Conservation (phyloP, 2,113 vertebrate genomes). For the Morphnarchus princeps region DNA sequence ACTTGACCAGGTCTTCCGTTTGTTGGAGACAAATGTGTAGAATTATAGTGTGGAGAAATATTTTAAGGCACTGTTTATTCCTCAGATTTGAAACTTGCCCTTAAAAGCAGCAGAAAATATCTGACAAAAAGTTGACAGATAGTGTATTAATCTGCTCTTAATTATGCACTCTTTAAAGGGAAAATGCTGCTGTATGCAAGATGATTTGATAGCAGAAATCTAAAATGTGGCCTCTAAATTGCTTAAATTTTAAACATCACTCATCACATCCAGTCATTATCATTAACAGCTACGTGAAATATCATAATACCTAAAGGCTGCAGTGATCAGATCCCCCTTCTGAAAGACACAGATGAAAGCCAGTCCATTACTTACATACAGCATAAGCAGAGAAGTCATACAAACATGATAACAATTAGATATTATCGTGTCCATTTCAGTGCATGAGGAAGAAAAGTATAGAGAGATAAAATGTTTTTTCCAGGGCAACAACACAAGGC, state of each 20-base stretch:
- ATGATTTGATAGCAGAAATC: neutral
- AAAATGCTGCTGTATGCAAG: neutral
- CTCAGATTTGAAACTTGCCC: neutral
- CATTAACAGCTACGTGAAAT: neutral
- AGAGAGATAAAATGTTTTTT: neutral
- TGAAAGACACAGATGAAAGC: neutral
- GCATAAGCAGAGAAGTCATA: neutral
- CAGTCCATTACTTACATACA: neutral
- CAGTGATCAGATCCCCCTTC: neutral
- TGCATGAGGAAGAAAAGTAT: neutral
- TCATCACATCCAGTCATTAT: neutral
- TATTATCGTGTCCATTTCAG: neutral
- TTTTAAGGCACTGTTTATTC: neutral
- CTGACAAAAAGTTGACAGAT: neutral
- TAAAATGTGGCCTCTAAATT: slow-evolving; percentile 5
- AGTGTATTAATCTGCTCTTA: neutral
- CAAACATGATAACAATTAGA: neutral
- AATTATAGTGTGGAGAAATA: neutral
- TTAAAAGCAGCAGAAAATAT: neutral
- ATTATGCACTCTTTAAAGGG: neutral
- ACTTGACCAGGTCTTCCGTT: neutral
- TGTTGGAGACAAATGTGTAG: neutral
- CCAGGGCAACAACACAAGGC: neutral
- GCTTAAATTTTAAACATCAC: neutral
- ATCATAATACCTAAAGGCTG: neutral